These are phyloP conservation scores for Synanthedon tipuliformis DNA, from an alignment of 2,888 invertebrate species.

Conservation along the genomic window DNA sequence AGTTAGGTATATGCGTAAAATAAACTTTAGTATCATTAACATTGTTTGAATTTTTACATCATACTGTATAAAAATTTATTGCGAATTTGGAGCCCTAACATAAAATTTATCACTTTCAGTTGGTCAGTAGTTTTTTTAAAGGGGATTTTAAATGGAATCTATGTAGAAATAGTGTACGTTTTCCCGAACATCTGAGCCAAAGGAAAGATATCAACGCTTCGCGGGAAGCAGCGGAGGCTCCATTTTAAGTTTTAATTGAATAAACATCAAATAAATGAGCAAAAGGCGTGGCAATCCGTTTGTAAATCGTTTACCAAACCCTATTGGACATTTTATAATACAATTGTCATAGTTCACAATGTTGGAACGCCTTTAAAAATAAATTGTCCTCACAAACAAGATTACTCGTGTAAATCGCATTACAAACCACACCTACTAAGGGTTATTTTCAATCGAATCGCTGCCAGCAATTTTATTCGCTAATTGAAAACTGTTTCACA, in stretches of 20 bases:
- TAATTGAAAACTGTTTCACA: background rate
- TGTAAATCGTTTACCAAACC: slow-evolving; percentile 12
- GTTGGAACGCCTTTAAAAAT: background rate
- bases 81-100: too few species aligned
- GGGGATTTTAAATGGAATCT: too few species aligned
- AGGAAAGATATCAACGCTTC: background rate
- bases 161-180: too few species aligned
- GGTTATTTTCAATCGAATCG: background rate
- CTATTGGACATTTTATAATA: slow-evolving; percentile 1
- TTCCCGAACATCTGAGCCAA: background rate
- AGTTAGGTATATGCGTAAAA: too few species aligned
- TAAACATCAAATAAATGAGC: slow-evolving; percentile 4
- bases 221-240: background rate
- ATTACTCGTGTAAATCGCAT: slow-evolving; percentile 45
- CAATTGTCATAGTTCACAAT: background rate
- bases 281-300: slow-evolving; percentile 19
- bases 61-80: too few species aligned
- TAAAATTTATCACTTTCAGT: too few species aligned
- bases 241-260: background rate
- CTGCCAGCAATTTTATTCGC: background rate
- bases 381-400: slow-evolving; percentile 12
- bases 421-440: slow-evolving; percentile 40
- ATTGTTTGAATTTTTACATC: too few species aligned
- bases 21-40: too few species aligned
- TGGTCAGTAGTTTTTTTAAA: too few species aligned